These are phyloP conservation scores for Ctenopoma multispine DNA, from an alignment of 2,797 vertebrate species.

Conservation along the genomic window DNA sequence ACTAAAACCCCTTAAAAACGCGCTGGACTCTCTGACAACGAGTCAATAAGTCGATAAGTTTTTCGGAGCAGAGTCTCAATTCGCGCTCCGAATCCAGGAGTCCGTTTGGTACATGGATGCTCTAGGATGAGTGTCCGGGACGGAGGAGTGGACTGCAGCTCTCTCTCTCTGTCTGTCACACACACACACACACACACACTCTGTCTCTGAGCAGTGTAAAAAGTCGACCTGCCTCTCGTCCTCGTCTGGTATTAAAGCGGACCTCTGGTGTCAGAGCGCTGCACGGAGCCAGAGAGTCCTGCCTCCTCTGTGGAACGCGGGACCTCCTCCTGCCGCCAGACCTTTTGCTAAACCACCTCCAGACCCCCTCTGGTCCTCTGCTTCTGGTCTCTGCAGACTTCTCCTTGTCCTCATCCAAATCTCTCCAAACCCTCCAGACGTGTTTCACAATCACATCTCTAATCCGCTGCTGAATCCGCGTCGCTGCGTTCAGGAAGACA, in stretches of 20 bases:
- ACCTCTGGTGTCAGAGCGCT: conserved; percentile 73
- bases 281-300: conserved; percentile 71
- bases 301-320: conserved; percentile 74
- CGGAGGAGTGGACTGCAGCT: conserved; percentile 38
- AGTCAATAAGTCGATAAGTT: not conserved
- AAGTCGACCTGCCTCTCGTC: conserved; percentile 40
- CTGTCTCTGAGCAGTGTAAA: conserved; percentile 26
- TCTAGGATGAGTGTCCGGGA: conserved; percentile 38
- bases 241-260: conserved; percentile 64
- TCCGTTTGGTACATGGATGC: conserved; percentile 65
- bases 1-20: not conserved
- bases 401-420: not conserved
- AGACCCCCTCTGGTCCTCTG: conserved; percentile 46
- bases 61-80: not conserved
- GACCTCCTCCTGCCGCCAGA: conserved; percentile 74
- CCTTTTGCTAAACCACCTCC: conserved; percentile 29
- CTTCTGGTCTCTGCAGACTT: conserved; percentile 22
- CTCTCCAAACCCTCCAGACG: not conserved
- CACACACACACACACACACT: no score
- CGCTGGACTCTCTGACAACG: not conserved
- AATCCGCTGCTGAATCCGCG: no score
- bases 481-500: no score
- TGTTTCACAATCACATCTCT: not conserved
- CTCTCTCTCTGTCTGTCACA: no score
- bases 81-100: conserved; percentile 29